phyloP scores from a whole-genome alignment of 2,113 vertebrate genomes.

The Apodemus sylvaticus region DNA sequence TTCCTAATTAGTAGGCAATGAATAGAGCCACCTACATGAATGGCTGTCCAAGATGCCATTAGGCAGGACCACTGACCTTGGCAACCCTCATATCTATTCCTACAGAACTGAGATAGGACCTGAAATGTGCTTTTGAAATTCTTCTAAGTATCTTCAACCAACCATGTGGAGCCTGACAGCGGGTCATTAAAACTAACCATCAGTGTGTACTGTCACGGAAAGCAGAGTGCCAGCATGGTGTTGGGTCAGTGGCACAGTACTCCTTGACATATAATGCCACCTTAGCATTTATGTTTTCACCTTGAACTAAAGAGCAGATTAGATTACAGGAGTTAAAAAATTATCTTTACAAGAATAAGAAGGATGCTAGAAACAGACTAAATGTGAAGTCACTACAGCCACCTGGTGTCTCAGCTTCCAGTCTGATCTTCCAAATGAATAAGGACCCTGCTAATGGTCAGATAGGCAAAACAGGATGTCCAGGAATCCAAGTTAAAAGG shows the following conservation, averaged over 20 bases:
- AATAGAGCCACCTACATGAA: not conserved
- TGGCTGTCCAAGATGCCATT: not conserved
- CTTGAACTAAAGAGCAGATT: not conserved
- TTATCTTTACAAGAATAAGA: not conserved
- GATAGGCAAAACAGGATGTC: slow-evolving; percentile 25
- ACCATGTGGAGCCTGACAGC: not conserved
- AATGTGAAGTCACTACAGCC: not conserved
- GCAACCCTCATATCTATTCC: fast-evolving
- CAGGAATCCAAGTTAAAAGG: not conserved
- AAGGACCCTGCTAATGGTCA: not conserved
- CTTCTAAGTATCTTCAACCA: not conserved
- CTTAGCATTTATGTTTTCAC: slow-evolving; percentile 6
- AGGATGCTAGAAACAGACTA: not conserved
- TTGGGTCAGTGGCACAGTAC: not conserved
- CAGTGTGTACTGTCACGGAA: fast-evolving
- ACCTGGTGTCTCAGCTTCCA: not conserved
- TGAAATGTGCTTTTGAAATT: not conserved
- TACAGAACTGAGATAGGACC: not conserved
- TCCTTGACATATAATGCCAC: not conserved
- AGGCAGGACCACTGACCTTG: not conserved
- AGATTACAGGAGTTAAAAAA: not conserved
- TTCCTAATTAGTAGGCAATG: not conserved
- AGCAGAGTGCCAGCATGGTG: not conserved
- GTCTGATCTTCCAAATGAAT: not conserved
- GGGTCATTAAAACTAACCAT: slow-evolving; percentile 25